Percentiles rank a stretch among this genome's conserved stretches.
phyloP scores from a whole-genome alignment of 2,888 invertebrate genomes.

The Diachrysia chrysitis region DNA sequence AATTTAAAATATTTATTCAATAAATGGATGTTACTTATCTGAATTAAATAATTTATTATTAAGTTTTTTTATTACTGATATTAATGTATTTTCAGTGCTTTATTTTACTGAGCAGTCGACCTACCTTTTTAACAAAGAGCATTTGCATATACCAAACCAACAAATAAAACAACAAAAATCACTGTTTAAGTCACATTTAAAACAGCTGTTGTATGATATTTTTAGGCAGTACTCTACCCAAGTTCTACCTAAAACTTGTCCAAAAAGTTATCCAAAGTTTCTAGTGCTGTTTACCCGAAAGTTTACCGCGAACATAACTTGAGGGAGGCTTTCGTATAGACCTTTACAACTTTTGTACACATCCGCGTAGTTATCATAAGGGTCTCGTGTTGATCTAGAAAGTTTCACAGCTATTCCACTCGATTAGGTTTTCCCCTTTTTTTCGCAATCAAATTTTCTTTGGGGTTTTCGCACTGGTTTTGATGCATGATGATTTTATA shows the following conservation, averaged over 20 bases:
- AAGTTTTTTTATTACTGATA: no score
- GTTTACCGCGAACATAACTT: slow-evolving; percentile 56
- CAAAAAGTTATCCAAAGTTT: slow-evolving; percentile 58
- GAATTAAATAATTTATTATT: no score
- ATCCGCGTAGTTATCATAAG: slow-evolving; percentile 59
- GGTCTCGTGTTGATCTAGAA: slow-evolving; percentile 63
- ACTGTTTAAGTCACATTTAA: background rate
- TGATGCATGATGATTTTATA: background rate
- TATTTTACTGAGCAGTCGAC: no score
- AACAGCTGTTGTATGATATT: slow-evolving; percentile 6
- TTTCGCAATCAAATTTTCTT: background rate
- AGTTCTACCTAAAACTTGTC: slow-evolving; percentile 36
- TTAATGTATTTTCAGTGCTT: no score
- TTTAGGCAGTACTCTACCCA: slow-evolving; percentile 2
- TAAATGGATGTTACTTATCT: no score
- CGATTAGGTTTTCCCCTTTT: slow-evolving; percentile 40
- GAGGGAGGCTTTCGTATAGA: slow-evolving; percentile 54
- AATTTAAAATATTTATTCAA: no score
- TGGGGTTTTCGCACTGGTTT: slow-evolving; percentile 1
- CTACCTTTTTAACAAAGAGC: no score
- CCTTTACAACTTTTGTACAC: slow-evolving; percentile 60
- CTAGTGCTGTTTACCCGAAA: slow-evolving; percentile 59
- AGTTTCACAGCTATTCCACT: slow-evolving; percentile 51
- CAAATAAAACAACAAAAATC: background rate
- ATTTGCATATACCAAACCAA: no score